These are phyloP conservation scores for Poecilia latipinna DNA, from an alignment of 2,113 vertebrate species.

Conservation along the genomic window DNA sequence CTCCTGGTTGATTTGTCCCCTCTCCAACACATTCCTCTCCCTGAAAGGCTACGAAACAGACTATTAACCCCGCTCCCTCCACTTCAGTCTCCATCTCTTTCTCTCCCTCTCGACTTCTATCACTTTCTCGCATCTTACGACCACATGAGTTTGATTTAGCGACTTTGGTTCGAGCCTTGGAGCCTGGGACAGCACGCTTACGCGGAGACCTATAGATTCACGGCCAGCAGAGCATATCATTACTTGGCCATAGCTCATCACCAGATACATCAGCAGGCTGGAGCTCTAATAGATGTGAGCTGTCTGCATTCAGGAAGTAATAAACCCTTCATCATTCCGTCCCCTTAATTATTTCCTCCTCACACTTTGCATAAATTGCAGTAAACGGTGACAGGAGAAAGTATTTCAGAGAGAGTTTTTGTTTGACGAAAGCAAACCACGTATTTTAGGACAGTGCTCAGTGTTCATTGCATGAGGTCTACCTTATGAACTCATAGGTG, in stretches of 20 bases:
- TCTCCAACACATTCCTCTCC: constrained; percentile 74
- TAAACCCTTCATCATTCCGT: constrained; percentile 63
- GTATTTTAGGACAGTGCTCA: background rate
- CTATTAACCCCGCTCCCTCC: constrained; percentile 30
- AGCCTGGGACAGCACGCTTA: constrained; percentile 62
- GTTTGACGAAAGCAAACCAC: background rate
- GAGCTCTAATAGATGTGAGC: constrained; percentile 64
- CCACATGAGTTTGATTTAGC: constrained; percentile 75
- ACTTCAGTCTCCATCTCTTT: constrained; percentile 8
- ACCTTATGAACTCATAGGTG: background rate
- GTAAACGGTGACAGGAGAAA: constrained; percentile 39
- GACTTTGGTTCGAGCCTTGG: constrained; percentile 69
- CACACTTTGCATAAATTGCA: constrained; percentile 31
- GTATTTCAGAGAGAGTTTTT: constrained; percentile 11
- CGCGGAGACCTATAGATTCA: constrained; percentile 69
- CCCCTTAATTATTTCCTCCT: constrained; percentile 60
- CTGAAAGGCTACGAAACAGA: constrained; percentile 50
- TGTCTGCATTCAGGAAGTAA: constrained; percentile 64
- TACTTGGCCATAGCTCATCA: constrained; percentile 72
- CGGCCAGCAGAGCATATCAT: constrained; percentile 68
- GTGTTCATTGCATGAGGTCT: background rate
- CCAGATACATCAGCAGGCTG: constrained; percentile 66
- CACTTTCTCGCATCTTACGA: constrained; percentile 45
- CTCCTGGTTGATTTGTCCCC: constrained; percentile 71
- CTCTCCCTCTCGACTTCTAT: constrained; percentile 1